Conservation (phyloP, 1,140 invertebrate species). For the Helicoverpa zea region DNA sequence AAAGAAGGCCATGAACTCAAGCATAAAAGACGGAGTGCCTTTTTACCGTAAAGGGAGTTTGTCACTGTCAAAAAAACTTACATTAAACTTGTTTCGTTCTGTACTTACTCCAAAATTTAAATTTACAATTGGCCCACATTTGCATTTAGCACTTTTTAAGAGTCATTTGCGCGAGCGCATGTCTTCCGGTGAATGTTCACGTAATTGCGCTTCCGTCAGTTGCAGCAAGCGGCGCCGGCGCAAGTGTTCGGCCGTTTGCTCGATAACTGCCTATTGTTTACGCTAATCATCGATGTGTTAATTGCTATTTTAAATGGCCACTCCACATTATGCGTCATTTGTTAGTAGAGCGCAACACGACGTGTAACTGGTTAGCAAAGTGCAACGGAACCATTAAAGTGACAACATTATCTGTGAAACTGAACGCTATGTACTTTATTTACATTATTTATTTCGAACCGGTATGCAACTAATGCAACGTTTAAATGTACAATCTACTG, state of each 20-base stretch:
- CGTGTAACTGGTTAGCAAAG: conserved; percentile 14
- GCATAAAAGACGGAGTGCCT: not conserved
- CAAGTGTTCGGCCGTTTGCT: conserved; percentile 43
- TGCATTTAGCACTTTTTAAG: conserved; percentile 52
- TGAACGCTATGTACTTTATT: conserved; percentile 5
- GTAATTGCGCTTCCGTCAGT: conserved; percentile 54
- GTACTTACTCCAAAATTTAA: conserved; percentile 48
- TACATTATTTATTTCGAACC: not conserved
- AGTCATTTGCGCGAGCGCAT: conserved; percentile 37
- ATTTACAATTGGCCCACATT: conserved; percentile 48
- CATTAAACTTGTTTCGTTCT: conserved; percentile 13
- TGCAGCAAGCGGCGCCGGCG: conserved; percentile 40
- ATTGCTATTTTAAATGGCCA: conserved; percentile 37
- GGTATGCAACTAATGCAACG: not conserved
- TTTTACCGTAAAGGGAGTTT: conserved; percentile 5
- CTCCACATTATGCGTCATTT: conserved; percentile 21
- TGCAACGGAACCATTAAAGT: conserved; percentile 23
- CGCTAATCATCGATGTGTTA: conserved; percentile 47
- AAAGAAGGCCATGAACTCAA: not conserved
- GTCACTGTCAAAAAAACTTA: conserved; percentile 22
- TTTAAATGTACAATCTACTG: not conserved
- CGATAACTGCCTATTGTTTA: conserved; percentile 51
- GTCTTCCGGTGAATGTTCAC: conserved; percentile 58
- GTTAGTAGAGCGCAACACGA: conserved; percentile 15
- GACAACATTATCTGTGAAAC: conserved; percentile 27